phyloP scores from a whole-genome alignment of 2,888 invertebrate species.

The Meiosimyza platycephala region DNA sequence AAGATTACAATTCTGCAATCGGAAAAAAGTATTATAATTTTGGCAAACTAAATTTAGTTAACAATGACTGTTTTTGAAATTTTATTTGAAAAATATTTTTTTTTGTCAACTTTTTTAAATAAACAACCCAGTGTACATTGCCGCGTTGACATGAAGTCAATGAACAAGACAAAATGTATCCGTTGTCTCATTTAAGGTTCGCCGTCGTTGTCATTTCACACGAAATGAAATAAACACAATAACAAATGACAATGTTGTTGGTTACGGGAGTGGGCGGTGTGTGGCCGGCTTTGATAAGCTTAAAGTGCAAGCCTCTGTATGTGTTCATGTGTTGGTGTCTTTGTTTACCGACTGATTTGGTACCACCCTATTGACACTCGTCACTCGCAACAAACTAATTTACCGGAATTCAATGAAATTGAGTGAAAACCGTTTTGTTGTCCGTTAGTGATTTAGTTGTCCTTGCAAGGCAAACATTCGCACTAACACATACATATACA shows the following conservation, averaged over 20 bases:
- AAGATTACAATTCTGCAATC: no score
- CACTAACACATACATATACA: slow-evolving; percentile 1
- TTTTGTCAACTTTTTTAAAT: no score
- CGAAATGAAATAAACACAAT: slow-evolving; percentile 25
- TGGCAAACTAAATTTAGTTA: no score
- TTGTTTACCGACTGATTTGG: background rate
- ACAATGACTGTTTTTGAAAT: no score
- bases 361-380: slow-evolving; percentile 44
- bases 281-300: background rate
- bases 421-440: slow-evolving; percentile 53
- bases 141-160: slow-evolving; percentile 21
- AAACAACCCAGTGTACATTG: background rate
- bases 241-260: slow-evolving; percentile 15
- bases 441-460: slow-evolving; percentile 34
- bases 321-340: background rate
- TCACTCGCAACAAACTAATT: slow-evolving; percentile 53
- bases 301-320: no score
- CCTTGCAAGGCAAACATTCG: no score
- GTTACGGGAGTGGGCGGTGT: background rate
- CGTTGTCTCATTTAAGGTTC: background rate
- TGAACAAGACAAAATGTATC: slow-evolving; percentile 20
- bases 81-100: no score
- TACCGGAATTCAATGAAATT: slow-evolving; percentile 58
- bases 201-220: slow-evolving; percentile 13
- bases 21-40: no score